Evolutionary conservation across 2,797 vertebrate genomes (phyloP).

Genomic region (Mus caroli): DNA sequence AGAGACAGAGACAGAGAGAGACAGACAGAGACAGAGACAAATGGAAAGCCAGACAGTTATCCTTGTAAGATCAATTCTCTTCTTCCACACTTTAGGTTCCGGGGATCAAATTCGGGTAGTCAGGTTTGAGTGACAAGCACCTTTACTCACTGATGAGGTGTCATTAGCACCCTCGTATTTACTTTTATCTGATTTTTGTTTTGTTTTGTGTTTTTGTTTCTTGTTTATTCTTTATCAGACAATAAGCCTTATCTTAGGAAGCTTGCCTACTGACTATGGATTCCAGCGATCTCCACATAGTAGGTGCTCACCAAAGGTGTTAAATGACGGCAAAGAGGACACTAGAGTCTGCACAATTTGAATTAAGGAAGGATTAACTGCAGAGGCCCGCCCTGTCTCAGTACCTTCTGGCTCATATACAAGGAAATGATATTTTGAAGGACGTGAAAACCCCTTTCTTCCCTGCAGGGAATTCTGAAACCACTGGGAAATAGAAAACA

Average conservation of each 20-base stretch:
- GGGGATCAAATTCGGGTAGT: neutral
- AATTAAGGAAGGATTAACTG: conserved; percentile 41
- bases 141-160: neutral
- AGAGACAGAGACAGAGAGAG: neutral
- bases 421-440: conserved; percentile 70
- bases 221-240: conserved; percentile 17
- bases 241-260: conserved; percentile 27
- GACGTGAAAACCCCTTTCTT: conserved; percentile 64
- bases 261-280: neutral
- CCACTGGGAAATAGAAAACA: conserved; percentile 65
- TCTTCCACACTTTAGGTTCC: neutral
- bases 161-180: neutral
- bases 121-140: neutral
- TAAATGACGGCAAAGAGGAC: neutral
- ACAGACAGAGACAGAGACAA: neutral
- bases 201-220: neutral
- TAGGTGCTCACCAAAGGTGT: conserved; percentile 32
- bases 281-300: conserved; percentile 1
- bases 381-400: neutral
- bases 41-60: too few relatives aligned
- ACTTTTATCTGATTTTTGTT: neutral
- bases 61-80: neutral
- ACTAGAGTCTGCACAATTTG: conserved; percentile 5
- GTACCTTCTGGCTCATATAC: conserved; percentile 48
- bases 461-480: conserved; percentile 68